Conservation (phyloP, 2,888 invertebrate species). For the Tenthredo livida region DNA sequence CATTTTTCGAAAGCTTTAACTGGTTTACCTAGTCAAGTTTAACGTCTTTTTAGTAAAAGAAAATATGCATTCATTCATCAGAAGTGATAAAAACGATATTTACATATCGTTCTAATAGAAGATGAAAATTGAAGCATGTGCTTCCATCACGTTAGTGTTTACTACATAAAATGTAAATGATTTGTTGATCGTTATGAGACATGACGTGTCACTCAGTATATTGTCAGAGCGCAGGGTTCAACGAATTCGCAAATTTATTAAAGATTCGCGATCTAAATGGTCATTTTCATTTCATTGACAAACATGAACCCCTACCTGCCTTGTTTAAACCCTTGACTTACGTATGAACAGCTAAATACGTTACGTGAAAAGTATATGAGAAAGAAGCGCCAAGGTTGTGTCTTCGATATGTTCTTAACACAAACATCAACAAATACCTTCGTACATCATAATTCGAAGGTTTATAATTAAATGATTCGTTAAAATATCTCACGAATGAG, state of each 20-base stretch:
- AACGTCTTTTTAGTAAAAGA: too few relatives aligned
- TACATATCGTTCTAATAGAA: background rate
- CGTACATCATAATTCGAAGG: background rate
- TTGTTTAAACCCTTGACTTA: background rate
- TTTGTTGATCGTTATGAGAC: conserved; percentile 24
- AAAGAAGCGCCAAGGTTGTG: background rate
- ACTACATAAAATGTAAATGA: conserved; percentile 29
- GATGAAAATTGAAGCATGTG: conserved; percentile 5
- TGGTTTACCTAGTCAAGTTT: background rate
- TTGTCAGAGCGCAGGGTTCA: background rate
- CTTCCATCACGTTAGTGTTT: conserved; percentile 13
- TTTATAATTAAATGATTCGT: background rate
- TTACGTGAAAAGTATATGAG: background rate
- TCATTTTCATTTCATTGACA: background rate
- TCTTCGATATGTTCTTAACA: background rate
- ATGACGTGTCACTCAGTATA: conserved; percentile 13
- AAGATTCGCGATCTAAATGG: background rate
- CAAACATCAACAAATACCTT: background rate
- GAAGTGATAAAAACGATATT: background rate
- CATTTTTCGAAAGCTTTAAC: background rate
- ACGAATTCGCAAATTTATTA: background rate
- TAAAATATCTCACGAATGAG: background rate
- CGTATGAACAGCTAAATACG: background rate
- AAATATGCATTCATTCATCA: background rate
- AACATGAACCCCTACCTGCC: background rate